phyloP scores from a whole-genome alignment of 2,888 invertebrate genomes.

The Chymomyza procnemis region DNA sequence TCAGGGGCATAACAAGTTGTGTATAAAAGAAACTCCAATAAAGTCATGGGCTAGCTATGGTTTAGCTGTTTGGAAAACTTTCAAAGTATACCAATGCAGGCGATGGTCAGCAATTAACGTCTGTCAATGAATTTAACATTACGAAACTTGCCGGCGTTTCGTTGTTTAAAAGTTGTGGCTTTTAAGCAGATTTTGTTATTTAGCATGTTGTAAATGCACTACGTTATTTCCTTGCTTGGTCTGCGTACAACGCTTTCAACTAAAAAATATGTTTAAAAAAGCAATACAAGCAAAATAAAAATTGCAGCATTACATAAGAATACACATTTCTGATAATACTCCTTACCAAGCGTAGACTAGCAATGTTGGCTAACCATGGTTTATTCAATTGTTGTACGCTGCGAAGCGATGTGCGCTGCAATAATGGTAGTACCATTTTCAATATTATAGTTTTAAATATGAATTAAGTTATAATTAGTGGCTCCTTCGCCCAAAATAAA shows the following conservation, averaged over 20 bases:
- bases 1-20: not conserved
- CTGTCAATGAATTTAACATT: no score
- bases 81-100: not conserved
- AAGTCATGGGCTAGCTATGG: not conserved
- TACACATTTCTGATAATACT: constrained; percentile 23
- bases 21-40: not conserved
- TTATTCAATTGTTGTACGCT: constrained; percentile 70
- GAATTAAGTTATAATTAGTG: not conserved
- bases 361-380: constrained; percentile 47
- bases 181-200: not conserved
- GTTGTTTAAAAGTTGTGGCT: not conserved
- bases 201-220: not conserved
- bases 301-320: constrained; percentile 59
- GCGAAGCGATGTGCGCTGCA: constrained; percentile 66
- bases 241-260: not conserved
- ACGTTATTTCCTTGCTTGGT: not conserved
- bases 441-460: constrained; percentile 12
- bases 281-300: constrained; percentile 27
- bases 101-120: no score
- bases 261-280: constrained; percentile 8
- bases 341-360: constrained; percentile 68
- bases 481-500: not conserved
- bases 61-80: not conserved
- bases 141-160: constrained; percentile 41
- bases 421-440: constrained; percentile 70